Percentiles rank a stretch among this genome's conserved stretches.
Evolutionary conservation across 2,797 vertebrate species (phyloP).

Genomic region (Microctenopoma steveboyesi): DNA sequence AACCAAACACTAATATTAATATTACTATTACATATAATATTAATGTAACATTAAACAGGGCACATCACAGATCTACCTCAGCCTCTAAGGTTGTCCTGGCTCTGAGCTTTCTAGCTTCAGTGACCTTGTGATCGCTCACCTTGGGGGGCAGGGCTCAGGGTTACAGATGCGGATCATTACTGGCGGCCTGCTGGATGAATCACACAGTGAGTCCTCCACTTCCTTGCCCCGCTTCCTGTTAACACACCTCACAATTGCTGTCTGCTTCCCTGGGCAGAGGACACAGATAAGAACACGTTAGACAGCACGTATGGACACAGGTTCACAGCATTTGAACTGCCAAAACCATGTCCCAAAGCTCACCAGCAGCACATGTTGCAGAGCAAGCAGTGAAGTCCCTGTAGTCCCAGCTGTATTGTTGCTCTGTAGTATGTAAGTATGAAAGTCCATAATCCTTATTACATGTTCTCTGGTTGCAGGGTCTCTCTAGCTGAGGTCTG

Average conservation of each 20-base stretch:
- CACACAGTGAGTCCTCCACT: constrained; percentile 84
- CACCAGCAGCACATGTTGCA: constrained; percentile 89
- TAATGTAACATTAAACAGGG: background rate
- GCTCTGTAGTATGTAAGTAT: too few relatives aligned
- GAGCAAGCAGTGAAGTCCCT: constrained; percentile 89
- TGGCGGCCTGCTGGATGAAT: constrained; percentile 81
- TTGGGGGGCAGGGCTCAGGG: constrained; percentile 86
- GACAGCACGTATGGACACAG: background rate
- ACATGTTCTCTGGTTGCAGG: constrained; percentile 83
- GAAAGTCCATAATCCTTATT: constrained; percentile 1
- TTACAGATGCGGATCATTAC: constrained; percentile 87
- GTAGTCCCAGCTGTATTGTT: constrained; percentile 88
- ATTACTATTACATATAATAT: too few relatives aligned
- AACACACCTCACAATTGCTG: constrained; percentile 88
- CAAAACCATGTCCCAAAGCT: constrained; percentile 7
- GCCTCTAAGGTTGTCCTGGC: background rate
- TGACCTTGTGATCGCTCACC: constrained; percentile 75
- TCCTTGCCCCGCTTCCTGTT: constrained; percentile 78
- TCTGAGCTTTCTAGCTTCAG: background rate
- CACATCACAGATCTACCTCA: background rate
- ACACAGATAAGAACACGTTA: constrained; percentile 7
- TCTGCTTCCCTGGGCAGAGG: constrained; percentile 84
- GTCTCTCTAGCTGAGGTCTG: constrained; percentile 76
- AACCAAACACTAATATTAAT: too few relatives aligned
- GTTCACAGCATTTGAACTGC: background rate